These are phyloP conservation scores for Calameuta idolon DNA, from an alignment of 2,888 invertebrate species.

Conservation along the genomic window DNA sequence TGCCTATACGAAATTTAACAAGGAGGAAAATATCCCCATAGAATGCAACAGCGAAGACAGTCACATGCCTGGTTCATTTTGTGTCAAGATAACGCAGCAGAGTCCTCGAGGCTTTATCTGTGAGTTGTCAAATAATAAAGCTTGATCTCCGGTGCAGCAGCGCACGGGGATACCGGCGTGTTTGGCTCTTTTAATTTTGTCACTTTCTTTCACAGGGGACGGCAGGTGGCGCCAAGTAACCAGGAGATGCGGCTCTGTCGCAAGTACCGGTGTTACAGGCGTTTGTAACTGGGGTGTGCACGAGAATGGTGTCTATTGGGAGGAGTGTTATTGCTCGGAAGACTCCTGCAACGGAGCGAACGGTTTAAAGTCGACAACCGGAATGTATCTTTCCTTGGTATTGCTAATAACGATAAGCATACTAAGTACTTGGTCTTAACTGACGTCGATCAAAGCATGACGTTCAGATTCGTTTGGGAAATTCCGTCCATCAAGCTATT, in stretches of 20 bases:
- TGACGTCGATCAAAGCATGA: background rate
- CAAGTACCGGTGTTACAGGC: conserved; percentile 91
- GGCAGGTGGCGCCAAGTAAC: conserved; percentile 94
- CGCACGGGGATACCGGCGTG: background rate
- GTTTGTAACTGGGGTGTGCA: conserved; percentile 98
- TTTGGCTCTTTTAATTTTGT: background rate
- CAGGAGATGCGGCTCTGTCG: conserved; percentile 88
- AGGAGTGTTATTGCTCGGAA: conserved; percentile 94
- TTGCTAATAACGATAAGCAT: background rate
- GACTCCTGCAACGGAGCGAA: conserved; percentile 84
- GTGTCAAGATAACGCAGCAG: conserved; percentile 94
- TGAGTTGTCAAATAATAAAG: conserved; percentile 70
- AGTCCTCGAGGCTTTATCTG: conserved; percentile 95
- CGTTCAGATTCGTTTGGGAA: background rate
- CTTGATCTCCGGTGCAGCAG: background rate
- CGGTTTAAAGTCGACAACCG: conserved; percentile 19
- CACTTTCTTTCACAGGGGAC: conserved; percentile 79
- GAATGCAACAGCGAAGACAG: conserved; percentile 96
- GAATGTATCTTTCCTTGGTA: background rate
- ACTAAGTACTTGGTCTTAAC: background rate
- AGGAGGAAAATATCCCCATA: conserved; percentile 85
- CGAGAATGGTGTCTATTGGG: conserved; percentile 95
- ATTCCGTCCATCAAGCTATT: background rate
- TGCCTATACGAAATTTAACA: conserved; percentile 88
- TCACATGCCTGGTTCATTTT: conserved; percentile 94